Evolutionary conservation across 1,140 invertebrate genomes (phyloP).

Genomic region (Steinernema feltiae): DNA sequence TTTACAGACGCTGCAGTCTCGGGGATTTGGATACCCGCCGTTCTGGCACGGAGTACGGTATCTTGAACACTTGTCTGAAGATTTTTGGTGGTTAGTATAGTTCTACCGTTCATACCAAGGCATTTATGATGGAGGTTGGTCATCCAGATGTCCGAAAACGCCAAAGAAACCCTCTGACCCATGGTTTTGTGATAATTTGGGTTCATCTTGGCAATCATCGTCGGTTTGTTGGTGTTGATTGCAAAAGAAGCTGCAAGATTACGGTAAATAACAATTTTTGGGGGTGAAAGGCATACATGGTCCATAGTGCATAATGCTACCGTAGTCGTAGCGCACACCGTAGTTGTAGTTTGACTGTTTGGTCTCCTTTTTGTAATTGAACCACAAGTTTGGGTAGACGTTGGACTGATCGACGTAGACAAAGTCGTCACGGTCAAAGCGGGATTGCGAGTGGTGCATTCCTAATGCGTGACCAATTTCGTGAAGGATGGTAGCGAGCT

Average conservation of each 20-base stretch:
- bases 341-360: slow-evolving; percentile 28
- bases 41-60: slow-evolving; percentile 18
- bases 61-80: slow-evolving; percentile 16
- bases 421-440: slow-evolving; percentile 31
- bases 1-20: slow-evolving; percentile 35
- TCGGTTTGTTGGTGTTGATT: slow-evolving; percentile 18
- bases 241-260: background rate
- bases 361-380: slow-evolving; percentile 29
- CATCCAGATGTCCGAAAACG: slow-evolving; percentile 32
- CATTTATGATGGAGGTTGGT: slow-evolving; percentile 35
- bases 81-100: background rate
- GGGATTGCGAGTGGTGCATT: slow-evolving; percentile 32
- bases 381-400: slow-evolving; percentile 18
- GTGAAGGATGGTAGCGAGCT: slow-evolving; percentile 35
- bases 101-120: slow-evolving; percentile 4
- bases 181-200: slow-evolving; percentile 35
- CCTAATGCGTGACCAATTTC: slow-evolving; percentile 33
- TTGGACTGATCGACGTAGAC: slow-evolving; percentile 14
- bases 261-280: slow-evolving; percentile 16
- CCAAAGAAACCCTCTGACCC: slow-evolving; percentile 27
- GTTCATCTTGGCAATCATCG: slow-evolving; percentile 27
- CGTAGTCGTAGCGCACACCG: slow-evolving; percentile 35
- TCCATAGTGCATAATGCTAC: slow-evolving; percentile 35
- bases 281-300: slow-evolving; percentile 1
- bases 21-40: slow-evolving; percentile 40